Conservation (phyloP, 2,113 vertebrate species). For the Vulpes lagopus region DNA sequence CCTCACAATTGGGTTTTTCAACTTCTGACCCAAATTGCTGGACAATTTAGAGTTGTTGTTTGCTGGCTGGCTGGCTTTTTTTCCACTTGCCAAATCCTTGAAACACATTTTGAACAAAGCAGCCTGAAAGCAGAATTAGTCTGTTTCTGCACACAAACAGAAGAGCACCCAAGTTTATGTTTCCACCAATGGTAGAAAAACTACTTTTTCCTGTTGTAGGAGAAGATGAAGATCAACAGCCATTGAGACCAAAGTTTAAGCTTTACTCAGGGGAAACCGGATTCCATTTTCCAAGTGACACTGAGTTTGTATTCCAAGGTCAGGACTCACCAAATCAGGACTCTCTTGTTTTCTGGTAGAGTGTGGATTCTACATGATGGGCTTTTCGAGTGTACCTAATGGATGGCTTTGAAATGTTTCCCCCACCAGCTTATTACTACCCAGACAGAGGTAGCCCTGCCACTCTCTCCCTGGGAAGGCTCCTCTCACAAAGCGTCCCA, state of each 20-base stretch:
- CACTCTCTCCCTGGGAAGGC: slow-evolving; percentile 52
- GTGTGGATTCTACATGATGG: background rate
- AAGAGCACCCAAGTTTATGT: background rate
- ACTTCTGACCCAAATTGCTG: slow-evolving; percentile 58
- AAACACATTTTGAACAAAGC: slow-evolving; percentile 47
- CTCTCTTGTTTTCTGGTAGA: background rate
- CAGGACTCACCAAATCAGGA: background rate
- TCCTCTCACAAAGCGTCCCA: slow-evolving; percentile 58
- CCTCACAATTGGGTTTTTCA: slow-evolving; percentile 32
- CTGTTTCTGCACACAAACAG: background rate
- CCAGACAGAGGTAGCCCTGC: background rate
- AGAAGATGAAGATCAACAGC: background rate
- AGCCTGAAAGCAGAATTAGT: background rate
- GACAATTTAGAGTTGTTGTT: background rate
- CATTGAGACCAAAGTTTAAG: background rate
- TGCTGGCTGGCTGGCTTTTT: background rate
- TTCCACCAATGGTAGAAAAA: slow-evolving; percentile 6
- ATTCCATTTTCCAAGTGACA: background rate
- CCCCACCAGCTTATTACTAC: background rate
- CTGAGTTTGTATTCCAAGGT: background rate
- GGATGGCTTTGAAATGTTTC: background rate
- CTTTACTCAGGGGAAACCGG: slow-evolving; percentile 24
- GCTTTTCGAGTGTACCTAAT: background rate
- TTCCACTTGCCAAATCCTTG: background rate
- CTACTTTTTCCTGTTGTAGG: background rate